A percentile compares a stretch with the other conserved stretches of the same genome.
phyloP scores from a whole-genome alignment of 2,888 invertebrate species.

The Hydroisotoma schaefferi region DNA sequence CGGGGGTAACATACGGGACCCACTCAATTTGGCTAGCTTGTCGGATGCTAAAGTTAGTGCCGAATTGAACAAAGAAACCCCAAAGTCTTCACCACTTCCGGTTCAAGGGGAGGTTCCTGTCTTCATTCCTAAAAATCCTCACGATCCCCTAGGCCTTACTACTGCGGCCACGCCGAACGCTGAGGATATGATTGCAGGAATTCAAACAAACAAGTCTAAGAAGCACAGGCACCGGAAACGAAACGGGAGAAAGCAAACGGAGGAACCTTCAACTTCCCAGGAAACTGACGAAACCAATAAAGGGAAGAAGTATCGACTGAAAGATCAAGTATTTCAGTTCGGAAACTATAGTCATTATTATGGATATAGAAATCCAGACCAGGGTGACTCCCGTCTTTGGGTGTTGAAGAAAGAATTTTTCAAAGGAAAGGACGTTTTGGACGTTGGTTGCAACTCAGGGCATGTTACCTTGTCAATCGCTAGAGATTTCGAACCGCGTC shows the following conservation, averaged over 20 bases:
- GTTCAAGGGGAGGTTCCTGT: constrained; percentile 84
- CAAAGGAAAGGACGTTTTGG: constrained; percentile 83
- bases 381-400: constrained; percentile 76
- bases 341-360: constrained; percentile 97
- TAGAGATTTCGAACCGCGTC: constrained; percentile 75
- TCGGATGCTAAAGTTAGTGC: constrained; percentile 56
- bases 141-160: constrained; percentile 80
- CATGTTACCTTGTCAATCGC: constrained; percentile 89
- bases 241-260: constrained; percentile 40
- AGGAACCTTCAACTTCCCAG: constrained; percentile 46
- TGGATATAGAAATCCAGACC: constrained; percentile 80
- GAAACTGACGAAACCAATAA: constrained; percentile 34
- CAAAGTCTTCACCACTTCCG: constrained; percentile 85
- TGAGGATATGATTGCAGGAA: constrained; percentile 31
- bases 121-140: constrained; percentile 85
- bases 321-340: constrained; percentile 79
- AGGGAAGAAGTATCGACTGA: constrained; percentile 61
- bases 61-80: constrained; percentile 84
- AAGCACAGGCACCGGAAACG: constrained; percentile 40
- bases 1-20: constrained; percentile 93
- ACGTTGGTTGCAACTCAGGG: constrained; percentile 97
- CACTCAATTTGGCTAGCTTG: constrained; percentile 86
- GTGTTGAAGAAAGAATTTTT: constrained; percentile 81
- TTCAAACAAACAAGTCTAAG: constrained; percentile 30
- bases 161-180: constrained; percentile 23